Base-by-base conservation (phyloP, 2,888 invertebrate genomes). In the Philopedon plagiatum region DNA sequence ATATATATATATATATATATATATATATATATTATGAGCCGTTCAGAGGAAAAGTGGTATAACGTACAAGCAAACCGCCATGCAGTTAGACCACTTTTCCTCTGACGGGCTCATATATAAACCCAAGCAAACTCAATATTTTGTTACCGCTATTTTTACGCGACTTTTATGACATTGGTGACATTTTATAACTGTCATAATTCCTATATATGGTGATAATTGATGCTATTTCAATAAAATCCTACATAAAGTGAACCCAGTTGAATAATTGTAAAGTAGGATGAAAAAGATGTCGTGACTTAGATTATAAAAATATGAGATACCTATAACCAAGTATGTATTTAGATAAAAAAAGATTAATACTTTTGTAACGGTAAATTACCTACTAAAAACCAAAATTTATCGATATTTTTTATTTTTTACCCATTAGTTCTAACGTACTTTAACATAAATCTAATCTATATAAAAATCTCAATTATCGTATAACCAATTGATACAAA, bases 111-210 rank as follows among this genome's bases (percentile, higher is more conserved):
- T n/a, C n/a, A n/a, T n/a, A n/a, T n/a, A n/a, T n/a, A n/a, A n/a
- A n/a, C n/a, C n/a, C n/a, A n/a, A n/a, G n/a, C n/a, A n/a, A n/a
- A n/a, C n/a, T n/a, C n/a, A n/a, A n/a, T n/a, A n/a, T n/a, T n/a
- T n/a, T n/a, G n/a, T n/a, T n/a, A n/a, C n/a, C n/a, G n/a, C n/a
- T n/a, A n/a, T n/a, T n/a, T n/a, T n/a, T n/a, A n/a, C n/a, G n/a
- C n/a, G n/a, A n/a, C n/a, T n/a, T n/a, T n/a, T n/a, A n/a, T n/a
- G n/a, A 11, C 1, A 4, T 37, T 11, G n/a, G 9, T 39, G 58
- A 23, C 39, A 58, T 58, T 58, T 58, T 41, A 15, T 58, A 58
- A 58, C 41, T 58, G 58, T 41, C 23, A 41, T 9, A 37, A 58
- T 9, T 23, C 9, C 13, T 41, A 58, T 39, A 13, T 54, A 54